Evolutionary conservation across 2,797 vertebrate species (phyloP).

Genomic region (Capromys pilorides): DNA sequence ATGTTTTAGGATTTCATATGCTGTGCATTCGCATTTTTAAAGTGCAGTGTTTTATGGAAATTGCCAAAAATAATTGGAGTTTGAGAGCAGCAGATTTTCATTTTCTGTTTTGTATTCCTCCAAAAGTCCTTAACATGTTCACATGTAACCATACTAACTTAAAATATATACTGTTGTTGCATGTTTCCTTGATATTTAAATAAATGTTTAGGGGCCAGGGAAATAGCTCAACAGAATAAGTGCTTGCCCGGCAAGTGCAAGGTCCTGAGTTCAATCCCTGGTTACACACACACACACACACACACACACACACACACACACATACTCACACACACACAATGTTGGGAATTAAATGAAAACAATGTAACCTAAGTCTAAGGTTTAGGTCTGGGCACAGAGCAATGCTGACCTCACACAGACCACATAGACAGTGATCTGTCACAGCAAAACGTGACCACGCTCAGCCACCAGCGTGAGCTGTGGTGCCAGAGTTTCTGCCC

Average conservation of each 20-base stretch:
- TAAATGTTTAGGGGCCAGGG: no score
- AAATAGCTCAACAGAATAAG: no score
- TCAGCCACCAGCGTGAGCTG: no score
- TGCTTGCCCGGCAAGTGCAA: no score
- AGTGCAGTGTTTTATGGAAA: background rate
- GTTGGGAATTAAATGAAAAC: slow-evolving; percentile 25
- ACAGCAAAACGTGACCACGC: background rate
- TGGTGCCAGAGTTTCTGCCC: background rate
- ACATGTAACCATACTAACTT: background rate
- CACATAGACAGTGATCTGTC: background rate
- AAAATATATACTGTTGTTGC: background rate
- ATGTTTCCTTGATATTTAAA: background rate
- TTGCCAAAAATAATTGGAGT: background rate
- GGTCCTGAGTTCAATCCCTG: no score
- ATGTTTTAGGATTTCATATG: background rate
- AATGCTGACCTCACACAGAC: background rate
- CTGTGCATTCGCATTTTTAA: background rate
- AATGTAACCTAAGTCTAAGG: background rate
- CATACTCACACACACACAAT: background rate
- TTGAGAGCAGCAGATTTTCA: background rate
- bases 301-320: no score
- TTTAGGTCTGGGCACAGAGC: slow-evolving; percentile 1
- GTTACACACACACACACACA: no score
- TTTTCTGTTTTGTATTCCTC: background rate
- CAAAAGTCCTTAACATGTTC: background rate